Base-by-base conservation (phyloP, 2,797 vertebrate species). In the Pangasius mekongensis region DNA sequence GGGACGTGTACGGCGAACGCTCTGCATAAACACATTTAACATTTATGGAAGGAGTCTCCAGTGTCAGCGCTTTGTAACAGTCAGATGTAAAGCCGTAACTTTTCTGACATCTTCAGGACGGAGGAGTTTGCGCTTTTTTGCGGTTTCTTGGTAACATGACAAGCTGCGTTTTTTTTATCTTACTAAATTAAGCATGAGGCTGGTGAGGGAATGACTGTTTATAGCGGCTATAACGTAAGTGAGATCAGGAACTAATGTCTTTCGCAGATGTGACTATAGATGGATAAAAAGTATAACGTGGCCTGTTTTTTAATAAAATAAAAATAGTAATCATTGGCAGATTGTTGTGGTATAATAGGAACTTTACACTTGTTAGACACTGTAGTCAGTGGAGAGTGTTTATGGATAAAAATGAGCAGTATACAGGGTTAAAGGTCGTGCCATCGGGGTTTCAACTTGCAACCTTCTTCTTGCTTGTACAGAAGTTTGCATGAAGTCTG, bases 21-120 rank as follows among this genome's bases (percentile, higher is more conserved):
- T 49, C 14, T 18, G 0, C 3, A 9, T 9, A 18, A 78, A 54
- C 1, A 33, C 4, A 2, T 20, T 14, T 54, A 78, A 20, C 8
- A 18, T 33, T 30, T 33, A 33, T 33, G 54, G 54, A 80, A 80
- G 77, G 77, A 80, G 54, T 58, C 77, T 58, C 77, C 77, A 80
- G 52, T 80, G 52, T 80, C 30, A 58, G 52, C 2, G 4, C n/a
- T n/a, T n/a, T 18, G 10, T 27, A 47, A 47, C 22, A 20, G 7
- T 43, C 20, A 30, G 8, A 66, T 3, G 33, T 36, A 36, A 69
- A 33, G 30, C 13, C 7, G 16, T 69, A 36, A 71, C 13, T 33
- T 33, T 33, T 66, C 60, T 0, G 24, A 1, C 1, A 30, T 66
- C 30, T 18, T 69, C 5, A 33, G 66, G 66, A 69, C n/a, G 2